These are phyloP conservation scores for Ornithoptera alexandrae DNA, from an alignment of 2,888 invertebrate genomes.

Conservation along the genomic window DNA sequence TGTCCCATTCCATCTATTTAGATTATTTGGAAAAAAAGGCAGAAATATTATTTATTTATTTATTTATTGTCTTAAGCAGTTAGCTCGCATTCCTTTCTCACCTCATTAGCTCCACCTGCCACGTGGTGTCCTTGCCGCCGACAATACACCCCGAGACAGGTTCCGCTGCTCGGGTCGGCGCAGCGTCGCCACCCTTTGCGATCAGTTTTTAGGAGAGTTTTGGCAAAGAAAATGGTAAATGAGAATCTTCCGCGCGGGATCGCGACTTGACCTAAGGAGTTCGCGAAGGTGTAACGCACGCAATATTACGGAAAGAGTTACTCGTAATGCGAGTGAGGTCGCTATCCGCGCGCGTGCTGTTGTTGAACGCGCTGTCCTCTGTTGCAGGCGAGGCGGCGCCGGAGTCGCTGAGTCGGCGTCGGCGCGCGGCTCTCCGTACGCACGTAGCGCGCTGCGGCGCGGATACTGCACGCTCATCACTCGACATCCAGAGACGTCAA, in stretches of 20 bases:
- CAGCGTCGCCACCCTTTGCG: not conserved
- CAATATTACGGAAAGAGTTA: too few relatives aligned
- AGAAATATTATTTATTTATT: too few relatives aligned
- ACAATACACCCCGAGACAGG: not conserved
- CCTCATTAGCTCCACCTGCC: not conserved
- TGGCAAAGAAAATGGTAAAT: too few relatives aligned
- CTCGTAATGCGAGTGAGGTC: too few relatives aligned
- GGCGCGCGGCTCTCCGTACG: not conserved
- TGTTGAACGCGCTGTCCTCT: not conserved
- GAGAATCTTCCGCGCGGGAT: too few relatives aligned
- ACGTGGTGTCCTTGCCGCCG: not conserved
- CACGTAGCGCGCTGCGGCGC: not conserved
- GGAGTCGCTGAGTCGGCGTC: not conserved
- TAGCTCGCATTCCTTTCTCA: not conserved
- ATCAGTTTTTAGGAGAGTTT: not conserved
- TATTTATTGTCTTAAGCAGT: not conserved
- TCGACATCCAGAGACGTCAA: too few relatives aligned
- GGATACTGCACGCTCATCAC: not conserved
- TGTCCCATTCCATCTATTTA: too few relatives aligned
- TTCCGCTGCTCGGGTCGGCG: not conserved
- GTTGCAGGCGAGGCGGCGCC: not conserved
- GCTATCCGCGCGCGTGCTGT: not conserved
- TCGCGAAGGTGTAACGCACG: too few relatives aligned
- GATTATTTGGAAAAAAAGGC: too few relatives aligned
- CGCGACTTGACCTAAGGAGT: too few relatives aligned